phyloP scores from a whole-genome alignment of 2,113 vertebrate genomes.

The Macroglossus sobrinus region DNA sequence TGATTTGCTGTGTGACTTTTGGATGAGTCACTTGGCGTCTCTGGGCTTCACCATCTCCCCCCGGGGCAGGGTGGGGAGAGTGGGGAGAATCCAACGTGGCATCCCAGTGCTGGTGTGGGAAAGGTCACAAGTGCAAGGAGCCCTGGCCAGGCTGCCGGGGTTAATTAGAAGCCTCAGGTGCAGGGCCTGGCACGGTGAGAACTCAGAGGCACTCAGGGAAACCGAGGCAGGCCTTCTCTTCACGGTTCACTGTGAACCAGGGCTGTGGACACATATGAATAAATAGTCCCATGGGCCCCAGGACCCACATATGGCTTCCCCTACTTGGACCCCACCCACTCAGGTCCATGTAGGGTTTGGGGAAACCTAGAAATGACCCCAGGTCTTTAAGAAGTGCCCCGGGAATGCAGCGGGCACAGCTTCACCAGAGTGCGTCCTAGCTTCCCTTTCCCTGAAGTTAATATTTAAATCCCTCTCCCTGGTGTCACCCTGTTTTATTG shows the following conservation, averaged over 20 bases:
- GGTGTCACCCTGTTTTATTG: neutral
- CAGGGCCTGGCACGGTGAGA: neutral
- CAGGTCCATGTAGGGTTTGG: neutral
- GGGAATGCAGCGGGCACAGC: neutral
- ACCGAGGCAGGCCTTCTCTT: neutral
- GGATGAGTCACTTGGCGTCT: conserved; percentile 68
- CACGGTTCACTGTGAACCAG: neutral
- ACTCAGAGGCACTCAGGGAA: neutral
- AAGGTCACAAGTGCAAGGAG: conserved; percentile 38
- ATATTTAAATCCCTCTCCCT: neutral
- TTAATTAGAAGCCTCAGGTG: neutral
- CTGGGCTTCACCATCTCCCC: conserved; percentile 32
- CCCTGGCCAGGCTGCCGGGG: neutral
- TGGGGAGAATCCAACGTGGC: neutral
- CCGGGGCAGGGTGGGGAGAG: neutral
- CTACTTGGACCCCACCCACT: neutral
- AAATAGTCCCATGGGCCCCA: neutral
- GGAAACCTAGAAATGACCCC: neutral
- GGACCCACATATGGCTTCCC: neutral
- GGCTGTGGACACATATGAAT: too few relatives aligned
- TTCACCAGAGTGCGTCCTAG: neutral
- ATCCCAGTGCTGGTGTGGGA: neutral
- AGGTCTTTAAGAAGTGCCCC: neutral
- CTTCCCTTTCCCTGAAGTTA: neutral
- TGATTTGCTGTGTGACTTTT: conserved; percentile 59